Conservation (phyloP, 2,797 vertebrate species). For the Nothura maculosa region DNA sequence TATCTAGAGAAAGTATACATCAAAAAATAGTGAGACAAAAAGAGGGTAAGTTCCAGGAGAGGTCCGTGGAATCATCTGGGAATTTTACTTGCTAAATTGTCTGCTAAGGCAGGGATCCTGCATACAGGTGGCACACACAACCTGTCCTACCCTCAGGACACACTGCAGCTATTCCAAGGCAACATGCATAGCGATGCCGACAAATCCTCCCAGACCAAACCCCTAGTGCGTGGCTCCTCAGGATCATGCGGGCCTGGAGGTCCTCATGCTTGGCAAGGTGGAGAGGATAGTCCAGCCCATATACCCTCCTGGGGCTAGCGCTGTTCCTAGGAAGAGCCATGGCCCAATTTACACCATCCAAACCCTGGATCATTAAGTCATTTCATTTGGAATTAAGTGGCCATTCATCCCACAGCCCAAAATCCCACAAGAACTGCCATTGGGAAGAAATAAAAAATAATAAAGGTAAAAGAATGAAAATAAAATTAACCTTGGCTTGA, state of each 20-base stretch:
- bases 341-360: accelerated
- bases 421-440: accelerated
- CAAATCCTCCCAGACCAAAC: accelerated
- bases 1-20: neutral
- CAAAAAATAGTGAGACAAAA: neutral
- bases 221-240: accelerated
- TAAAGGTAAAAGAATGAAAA: no score
- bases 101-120: accelerated
- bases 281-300: neutral
- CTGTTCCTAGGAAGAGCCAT: accelerated
- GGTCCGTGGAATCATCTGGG: neutral
- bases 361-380: accelerated
- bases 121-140: neutral
- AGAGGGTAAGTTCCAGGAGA: neutral
- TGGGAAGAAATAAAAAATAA: neutral
- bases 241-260: accelerated
- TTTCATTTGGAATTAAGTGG: neutral
- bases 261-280: accelerated
- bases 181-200: accelerated
- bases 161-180: accelerated
- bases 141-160: accelerated
- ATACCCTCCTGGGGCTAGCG: accelerated
- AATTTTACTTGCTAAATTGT: neutral
- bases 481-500: accelerated
- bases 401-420: neutral